Evolutionary conservation across 37 sponge, comb jelly and placozoan species (phyloP), one percentile per base, ranked within the genome.

Genomic region (Chondrosia reniformis): DNA sequence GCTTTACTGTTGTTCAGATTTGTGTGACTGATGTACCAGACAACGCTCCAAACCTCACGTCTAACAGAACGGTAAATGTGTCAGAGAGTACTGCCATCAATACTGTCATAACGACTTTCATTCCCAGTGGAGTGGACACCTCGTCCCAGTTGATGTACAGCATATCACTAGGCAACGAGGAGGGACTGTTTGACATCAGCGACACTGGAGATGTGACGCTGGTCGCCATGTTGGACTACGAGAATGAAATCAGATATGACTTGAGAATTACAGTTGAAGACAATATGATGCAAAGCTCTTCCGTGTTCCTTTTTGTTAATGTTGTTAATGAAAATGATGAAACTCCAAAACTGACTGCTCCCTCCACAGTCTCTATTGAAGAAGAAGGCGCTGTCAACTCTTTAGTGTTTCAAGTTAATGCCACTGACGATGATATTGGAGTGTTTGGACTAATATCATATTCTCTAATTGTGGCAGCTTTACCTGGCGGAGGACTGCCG

Each of bases 301-400:
- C 33, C 28, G 67, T 42, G 10, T 12, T 55, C 0, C 59, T 93
- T 9, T 46, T 38, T 13, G 85, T 93, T 15, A 79, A 67, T 78
- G 87, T 93, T 21, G 21, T 84, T 24, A 87, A 95, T 40, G 91
- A 81, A 46, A 95, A 95, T 67, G 92, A 95, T 28, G 85, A 78
- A 40, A 1, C 80, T 3, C 96, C 96, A 19, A 24, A 41, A 0
- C 84, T 95, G 39, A 13, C 28, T 13, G 81, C 52, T 1, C 42
- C 79, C 27, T 36, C 41, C 46, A 13, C 25, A 4, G 84, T 89
- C 31, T 17, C 41, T 21, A 27, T 92, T 32, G 31, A 46, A 0
- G 89, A 84, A 33, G 92, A 91, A 40, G 7, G 36, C 33, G 76
- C 59, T 5, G 45, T 31, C 15, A 76, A 66, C 39, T 78, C 64